Base-by-base conservation (phyloP, 1,140 invertebrate genomes). In the Leptopilina boulardi region DNA sequence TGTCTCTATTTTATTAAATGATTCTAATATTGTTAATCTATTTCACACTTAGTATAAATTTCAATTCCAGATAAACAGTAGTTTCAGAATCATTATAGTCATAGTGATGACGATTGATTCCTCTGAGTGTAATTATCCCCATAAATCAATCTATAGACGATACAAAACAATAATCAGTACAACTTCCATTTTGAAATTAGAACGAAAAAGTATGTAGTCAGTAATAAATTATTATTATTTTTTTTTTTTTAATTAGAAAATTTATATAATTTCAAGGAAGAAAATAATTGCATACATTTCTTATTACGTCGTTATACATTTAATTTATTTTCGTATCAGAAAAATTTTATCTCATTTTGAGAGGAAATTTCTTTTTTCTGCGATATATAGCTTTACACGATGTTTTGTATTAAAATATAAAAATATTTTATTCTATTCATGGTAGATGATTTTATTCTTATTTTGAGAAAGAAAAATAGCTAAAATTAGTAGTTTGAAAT, bases 251-350 rank as follows among this genome's bases (percentile, higher is more conserved):
- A 30, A 30, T 3, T 30, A 30, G 2, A 30, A 47, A 11, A 15
- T 47, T 47, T 51, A 51, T 51, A 18, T 51, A 51, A 51, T 51
- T 51, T 51, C n/a, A 18, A 5, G 42, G 18, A 51, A 51, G 18
- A 51, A 18, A 51, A 38, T 38, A 18, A n/a, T 51, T 51, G 47
- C 47, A 51, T 51, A 51, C 47, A 51, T 51, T 51, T 18, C 47
- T 15, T 5, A 18, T n/a, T 47, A 34, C 30, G 6, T 34, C 30
- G 30, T 34, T 34, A 34, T 3, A 34, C 2, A 34, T 38, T 8
- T 38, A 8, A 8, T 6, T 38, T 4, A 38, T 38, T 38, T 38
- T 38, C 1, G 34, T 38, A 9, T n/a, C n/a, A n/a, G n/a, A n/a
- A n/a, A n/a, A n/a, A n/a, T n/a, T n/a, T n/a, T n/a, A n/a, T n/a